Evolutionary conservation across 2,113 vertebrate species (phyloP), one percentile per base, ranked within the genome.

Genomic region (Myiozetetes cayanensis): DNA sequence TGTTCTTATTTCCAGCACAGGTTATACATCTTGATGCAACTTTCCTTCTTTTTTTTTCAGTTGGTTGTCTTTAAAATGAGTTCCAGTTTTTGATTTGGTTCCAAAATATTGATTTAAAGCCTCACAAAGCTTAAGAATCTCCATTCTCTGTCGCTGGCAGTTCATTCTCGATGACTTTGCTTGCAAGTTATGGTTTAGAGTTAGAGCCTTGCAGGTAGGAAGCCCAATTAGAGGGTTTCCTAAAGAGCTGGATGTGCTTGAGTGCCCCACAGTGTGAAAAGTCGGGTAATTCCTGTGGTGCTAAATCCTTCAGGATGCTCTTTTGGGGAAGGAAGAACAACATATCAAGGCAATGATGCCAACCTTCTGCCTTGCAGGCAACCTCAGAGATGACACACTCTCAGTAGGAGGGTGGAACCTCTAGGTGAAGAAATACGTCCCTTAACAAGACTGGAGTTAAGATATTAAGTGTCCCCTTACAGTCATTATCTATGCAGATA

Each of bases 311-410:
- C 71, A 67, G 46, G 0, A 0, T 18, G n/a, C 11, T 62, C 50
- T 83, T 84, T 33, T 35, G 41, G 61, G 43, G 47, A 59, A 73
- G 62, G 23, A 77, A 71, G 82, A 66, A 27, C 28, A 52, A 39
- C 44, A 44, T 56, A 77, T 63, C 75, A 86, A 58, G 62, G 35
- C 94, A 96, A 96, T 39, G 10, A 95, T 55, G 44, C 15, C 94
- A 81, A 93, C 89, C 77, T 85, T 68, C 39, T 93, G 62, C 81
- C 71, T 89, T 62, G 53, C 74, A 85, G 78, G 81, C 77, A 95
- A 9, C 74, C 77, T 65, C 37, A 79, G 33, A 70, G 78, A 72
- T 2, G 2, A 13, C 76, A 66, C 15, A 21, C 17, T 82, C 39
- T 39, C 61, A 87, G 66, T 27, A 21, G 63, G 66, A 83, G 46